Evolutionary conservation across 53 echinoderm and acorn worm species (phyloP).

Genomic region (Hippasteria phrygiana): DNA sequence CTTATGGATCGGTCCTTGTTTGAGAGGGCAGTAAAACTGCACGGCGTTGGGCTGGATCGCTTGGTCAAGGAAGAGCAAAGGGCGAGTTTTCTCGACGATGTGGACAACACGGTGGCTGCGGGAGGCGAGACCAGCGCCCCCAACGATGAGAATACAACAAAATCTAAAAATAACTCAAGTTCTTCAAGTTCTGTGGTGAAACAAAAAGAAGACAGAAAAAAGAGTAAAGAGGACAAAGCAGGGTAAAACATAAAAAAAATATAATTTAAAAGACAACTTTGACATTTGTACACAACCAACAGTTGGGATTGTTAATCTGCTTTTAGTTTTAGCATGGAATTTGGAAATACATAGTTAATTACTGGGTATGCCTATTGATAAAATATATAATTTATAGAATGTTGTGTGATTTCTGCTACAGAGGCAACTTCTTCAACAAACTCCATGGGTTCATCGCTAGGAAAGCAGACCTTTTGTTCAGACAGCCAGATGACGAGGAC

Average conservation of each 20-base stretch:
- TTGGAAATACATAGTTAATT: neutral
- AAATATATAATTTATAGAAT: neutral
- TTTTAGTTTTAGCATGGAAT: neutral
- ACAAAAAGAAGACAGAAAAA: conserved; percentile 18
- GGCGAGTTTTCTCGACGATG: conserved; percentile 34
- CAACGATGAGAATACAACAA: conserved; percentile 7
- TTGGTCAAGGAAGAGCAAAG: conserved; percentile 72
- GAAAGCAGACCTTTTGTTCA: conserved; percentile 86
- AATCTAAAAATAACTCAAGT: neutral
- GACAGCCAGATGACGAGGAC: neutral
- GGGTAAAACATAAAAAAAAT: conserved; percentile 11
- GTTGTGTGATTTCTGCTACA: neutral
- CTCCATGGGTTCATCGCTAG: conserved; percentile 80
- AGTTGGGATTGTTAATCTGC: too few species aligned
- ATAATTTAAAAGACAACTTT: too few species aligned
- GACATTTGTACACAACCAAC: too few species aligned
- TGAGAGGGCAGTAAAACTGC: conserved; percentile 34
- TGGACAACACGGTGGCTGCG: neutral
- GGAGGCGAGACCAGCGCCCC: neutral
- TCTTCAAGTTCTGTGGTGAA: neutral
- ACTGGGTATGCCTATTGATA: neutral
- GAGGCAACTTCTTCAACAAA: conserved; percentile 54
- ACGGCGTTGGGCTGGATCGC: conserved; percentile 52
- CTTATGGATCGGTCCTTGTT: conserved; percentile 54
- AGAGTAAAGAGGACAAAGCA: neutral